Evolutionary conservation across 1,140 invertebrate genomes (phyloP).

Genomic region (Drosophila pallidifrons): DNA sequence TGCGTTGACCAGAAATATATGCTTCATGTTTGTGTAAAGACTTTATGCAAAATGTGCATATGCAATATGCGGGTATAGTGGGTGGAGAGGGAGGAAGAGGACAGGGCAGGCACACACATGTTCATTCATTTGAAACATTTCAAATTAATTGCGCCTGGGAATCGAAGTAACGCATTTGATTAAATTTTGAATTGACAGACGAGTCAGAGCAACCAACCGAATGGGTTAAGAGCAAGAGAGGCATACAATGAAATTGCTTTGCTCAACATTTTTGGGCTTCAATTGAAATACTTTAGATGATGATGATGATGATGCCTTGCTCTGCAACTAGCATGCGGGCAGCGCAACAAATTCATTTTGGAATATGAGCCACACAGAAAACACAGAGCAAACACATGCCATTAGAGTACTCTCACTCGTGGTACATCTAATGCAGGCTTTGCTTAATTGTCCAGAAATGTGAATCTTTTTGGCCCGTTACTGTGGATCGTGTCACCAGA

Average conservation of each 20-base stretch:
- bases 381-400: background rate
- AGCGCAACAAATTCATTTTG: slow-evolving; percentile 65
- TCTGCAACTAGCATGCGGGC: slow-evolving; percentile 52
- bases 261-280: slow-evolving; percentile 16
- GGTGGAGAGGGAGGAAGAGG: slow-evolving; percentile 1
- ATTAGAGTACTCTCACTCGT: background rate
- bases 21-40: too few species aligned
- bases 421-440: slow-evolving; percentile 3
- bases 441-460: slow-evolving; percentile 40
- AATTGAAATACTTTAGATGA: slow-evolving; percentile 37
- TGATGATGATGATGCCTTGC: slow-evolving; percentile 4
- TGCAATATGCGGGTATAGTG: slow-evolving; percentile 48
- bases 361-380: slow-evolving; percentile 34
- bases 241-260: slow-evolving; percentile 16
- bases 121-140: slow-evolving; percentile 74
- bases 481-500: slow-evolving; percentile 26
- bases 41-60: slow-evolving; percentile 44
- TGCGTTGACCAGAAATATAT: slow-evolving; percentile 53
- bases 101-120: slow-evolving; percentile 34
- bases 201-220: background rate
- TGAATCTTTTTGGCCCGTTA: slow-evolving; percentile 16
- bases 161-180: slow-evolving; percentile 82
- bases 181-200: slow-evolving; percentile 76
- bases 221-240: slow-evolving; percentile 18
- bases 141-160: slow-evolving; percentile 81